phyloP scores from a whole-genome alignment of 2,888 invertebrate genomes.

The Arenicola marina region DNA sequence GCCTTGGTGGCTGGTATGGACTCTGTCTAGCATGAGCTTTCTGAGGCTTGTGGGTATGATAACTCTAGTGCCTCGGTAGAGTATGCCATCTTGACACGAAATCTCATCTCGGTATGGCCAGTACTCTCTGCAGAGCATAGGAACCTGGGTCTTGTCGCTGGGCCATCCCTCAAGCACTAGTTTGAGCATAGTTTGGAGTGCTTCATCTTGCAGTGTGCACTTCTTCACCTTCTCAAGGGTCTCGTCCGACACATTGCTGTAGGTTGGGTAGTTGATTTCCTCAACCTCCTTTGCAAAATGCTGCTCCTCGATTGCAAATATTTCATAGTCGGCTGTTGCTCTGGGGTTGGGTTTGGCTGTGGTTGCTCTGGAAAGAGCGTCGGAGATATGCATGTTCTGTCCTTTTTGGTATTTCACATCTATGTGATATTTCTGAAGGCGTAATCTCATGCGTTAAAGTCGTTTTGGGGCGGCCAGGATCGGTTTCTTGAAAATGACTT shows the following conservation, averaged over 20 bases:
- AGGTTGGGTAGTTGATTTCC: background rate
- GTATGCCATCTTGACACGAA: background rate
- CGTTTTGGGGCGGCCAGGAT: constrained; percentile 1
- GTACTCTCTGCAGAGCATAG: background rate
- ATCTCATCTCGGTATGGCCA: constrained; percentile 3
- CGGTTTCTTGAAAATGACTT: constrained; percentile 4
- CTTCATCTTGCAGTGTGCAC: background rate
- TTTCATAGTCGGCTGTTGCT: too few relatives aligned
- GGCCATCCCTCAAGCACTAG: background rate
- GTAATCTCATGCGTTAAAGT: constrained; percentile 6
- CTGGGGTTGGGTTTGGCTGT: background rate
- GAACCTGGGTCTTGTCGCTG: background rate
- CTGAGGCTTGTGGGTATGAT: background rate
- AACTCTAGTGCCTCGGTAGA: background rate
- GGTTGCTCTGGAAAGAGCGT: background rate
- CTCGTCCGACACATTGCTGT: background rate
- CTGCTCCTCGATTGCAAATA: too few relatives aligned
- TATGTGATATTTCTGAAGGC: background rate
- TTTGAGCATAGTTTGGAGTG: background rate
- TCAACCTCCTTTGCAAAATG: background rate
- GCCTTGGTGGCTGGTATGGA: too few relatives aligned
- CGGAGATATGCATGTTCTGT: background rate
- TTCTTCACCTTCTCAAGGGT: background rate
- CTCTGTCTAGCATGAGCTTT: background rate
- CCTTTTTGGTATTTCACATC: constrained; percentile 4